Conservation (phyloP, 2,113 vertebrate genomes). For the Lanius ludovicianus region DNA sequence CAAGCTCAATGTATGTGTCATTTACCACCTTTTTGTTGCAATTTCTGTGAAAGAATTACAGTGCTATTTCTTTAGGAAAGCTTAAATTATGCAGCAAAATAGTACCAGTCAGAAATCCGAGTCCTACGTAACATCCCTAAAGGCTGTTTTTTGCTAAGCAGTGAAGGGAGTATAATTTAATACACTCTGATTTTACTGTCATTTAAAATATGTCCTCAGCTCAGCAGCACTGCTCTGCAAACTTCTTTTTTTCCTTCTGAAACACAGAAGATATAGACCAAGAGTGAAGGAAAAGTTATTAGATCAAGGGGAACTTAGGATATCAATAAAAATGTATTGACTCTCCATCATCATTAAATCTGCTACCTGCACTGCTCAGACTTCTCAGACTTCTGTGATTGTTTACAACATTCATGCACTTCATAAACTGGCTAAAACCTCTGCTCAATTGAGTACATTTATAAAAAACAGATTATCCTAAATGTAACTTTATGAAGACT, state of each 20-base stretch:
- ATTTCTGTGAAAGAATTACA: background rate
- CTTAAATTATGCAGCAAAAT: background rate
- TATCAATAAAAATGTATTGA: background rate
- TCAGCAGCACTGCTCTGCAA: background rate
- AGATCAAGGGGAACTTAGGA: background rate
- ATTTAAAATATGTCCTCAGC: constrained; percentile 40
- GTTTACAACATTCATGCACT: background rate
- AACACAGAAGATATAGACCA: background rate
- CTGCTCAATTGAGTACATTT: background rate
- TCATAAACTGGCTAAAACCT: background rate
- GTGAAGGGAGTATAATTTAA: constrained; percentile 14
- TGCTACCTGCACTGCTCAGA: background rate
- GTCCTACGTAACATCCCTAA: background rate
- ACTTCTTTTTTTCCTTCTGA: background rate
- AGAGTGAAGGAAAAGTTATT: background rate
- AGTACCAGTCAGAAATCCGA: background rate
- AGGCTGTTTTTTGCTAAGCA: constrained; percentile 13
- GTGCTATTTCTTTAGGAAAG: background rate
- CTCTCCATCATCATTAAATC: background rate
- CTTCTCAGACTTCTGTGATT: background rate
- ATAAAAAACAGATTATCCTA: background rate
- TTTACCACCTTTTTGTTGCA: background rate
- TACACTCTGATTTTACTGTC: constrained; percentile 13
- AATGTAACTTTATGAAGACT: background rate
- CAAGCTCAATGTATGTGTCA: background rate